Evolutionary conservation across 2,113 vertebrate genomes (phyloP).

Genomic region (Aspiorhynchus laticeps): DNA sequence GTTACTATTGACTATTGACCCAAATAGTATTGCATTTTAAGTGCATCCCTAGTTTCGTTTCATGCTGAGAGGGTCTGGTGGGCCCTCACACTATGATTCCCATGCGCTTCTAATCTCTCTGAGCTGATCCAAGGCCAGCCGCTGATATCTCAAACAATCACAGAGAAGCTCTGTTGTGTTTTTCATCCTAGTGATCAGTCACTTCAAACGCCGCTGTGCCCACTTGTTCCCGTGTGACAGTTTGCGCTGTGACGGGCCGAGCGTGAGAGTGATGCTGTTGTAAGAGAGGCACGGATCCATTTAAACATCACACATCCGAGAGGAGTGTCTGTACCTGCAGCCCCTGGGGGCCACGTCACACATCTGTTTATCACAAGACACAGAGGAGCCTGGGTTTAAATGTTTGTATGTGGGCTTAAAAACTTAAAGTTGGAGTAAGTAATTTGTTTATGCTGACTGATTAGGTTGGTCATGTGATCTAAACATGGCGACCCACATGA

Average conservation of each 20-base stretch:
- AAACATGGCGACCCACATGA: neutral
- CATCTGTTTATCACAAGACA: constrained; percentile 67
- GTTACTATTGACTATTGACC: no score
- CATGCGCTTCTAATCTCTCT: constrained; percentile 20
- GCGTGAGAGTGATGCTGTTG: constrained; percentile 60
- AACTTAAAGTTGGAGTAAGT: neutral
- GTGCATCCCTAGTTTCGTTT: no score
- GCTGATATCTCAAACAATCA: constrained; percentile 29
- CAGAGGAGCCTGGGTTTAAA: constrained; percentile 50
- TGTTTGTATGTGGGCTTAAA: neutral
- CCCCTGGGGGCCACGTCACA: constrained; percentile 57
- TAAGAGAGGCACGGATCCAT: constrained; percentile 21
- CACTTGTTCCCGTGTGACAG: constrained; percentile 54
- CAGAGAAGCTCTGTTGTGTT: constrained; percentile 25
- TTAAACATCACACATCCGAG: constrained; percentile 26
- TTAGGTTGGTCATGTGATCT: neutral
- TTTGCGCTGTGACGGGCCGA: constrained; percentile 26
- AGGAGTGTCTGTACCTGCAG: constrained; percentile 45
- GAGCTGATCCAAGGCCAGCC: constrained; percentile 5
- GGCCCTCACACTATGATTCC: neutral
- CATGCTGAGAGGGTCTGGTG: neutral
- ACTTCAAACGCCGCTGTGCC: constrained; percentile 25
- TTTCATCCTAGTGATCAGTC: constrained; percentile 25
- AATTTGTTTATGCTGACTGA: neutral
- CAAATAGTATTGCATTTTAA: neutral